Evolutionary conservation across 53 echinoderm and acorn worm genomes (phyloP).

Genomic region (Zoroaster sp.): DNA sequence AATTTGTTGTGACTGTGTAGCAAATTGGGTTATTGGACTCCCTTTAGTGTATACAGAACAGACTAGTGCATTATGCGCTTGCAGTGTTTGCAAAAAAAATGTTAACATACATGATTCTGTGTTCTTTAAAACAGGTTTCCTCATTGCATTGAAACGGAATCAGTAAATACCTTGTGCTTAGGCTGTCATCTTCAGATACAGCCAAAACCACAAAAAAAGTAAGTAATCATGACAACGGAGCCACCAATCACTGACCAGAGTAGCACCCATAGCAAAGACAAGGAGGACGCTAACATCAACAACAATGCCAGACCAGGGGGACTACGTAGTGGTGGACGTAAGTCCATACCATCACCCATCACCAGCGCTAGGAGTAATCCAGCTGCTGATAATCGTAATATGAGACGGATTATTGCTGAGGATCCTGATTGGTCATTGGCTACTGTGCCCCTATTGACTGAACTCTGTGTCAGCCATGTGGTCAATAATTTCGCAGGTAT

Average conservation of each 20-base stretch:
- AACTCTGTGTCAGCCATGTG: constrained; percentile 89
- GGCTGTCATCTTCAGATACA: no score
- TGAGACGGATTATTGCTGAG: constrained; percentile 95
- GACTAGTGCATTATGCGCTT: no score
- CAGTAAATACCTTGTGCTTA: no score
- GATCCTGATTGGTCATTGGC: constrained; percentile 99
- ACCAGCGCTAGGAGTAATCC: constrained; percentile 92
- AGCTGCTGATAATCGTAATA: constrained; percentile 89
- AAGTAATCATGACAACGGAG: constrained; percentile 64
- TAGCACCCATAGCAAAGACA: constrained; percentile 23
- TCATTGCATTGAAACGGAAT: no score
- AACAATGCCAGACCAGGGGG: constrained; percentile 68
- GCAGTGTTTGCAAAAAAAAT: no score
- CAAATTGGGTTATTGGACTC: no score
- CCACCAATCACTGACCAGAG: constrained; percentile 84
- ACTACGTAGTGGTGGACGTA: constrained; percentile 55
- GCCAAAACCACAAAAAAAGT: no score
- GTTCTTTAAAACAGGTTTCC: no score
- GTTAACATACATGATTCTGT: no score
- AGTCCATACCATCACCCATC: constrained; percentile 87
- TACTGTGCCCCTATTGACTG: constrained; percentile 95
- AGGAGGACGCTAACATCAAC: constrained; percentile 72
- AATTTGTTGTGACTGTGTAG: no score
- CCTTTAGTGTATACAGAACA: no score
- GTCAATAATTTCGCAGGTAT: constrained; percentile 96